These are phyloP conservation scores for Hylaeus volcanicus DNA, from an alignment of 1,140 invertebrate genomes.

Conservation along the genomic window DNA sequence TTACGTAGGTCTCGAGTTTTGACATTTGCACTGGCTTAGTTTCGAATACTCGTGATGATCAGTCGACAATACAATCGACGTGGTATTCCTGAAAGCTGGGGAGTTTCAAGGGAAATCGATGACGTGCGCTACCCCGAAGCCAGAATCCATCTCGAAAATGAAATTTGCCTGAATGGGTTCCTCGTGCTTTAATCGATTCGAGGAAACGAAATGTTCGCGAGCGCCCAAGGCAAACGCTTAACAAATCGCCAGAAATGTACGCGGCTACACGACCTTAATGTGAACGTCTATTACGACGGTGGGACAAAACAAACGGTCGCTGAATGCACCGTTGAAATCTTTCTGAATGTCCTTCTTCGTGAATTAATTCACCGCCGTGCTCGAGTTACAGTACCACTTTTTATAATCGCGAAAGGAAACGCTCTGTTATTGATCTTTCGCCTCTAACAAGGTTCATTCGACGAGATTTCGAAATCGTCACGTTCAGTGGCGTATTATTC, in stretches of 20 bases:
- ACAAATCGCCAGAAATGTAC: neutral
- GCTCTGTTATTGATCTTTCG: neutral
- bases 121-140: neutral
- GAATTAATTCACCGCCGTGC: neutral
- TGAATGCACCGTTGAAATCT: neutral
- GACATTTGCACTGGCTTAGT: neutral
- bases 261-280: conserved; percentile 11
- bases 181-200: conserved; percentile 30
- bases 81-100: neutral
- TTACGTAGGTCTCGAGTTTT: neutral
- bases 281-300: neutral
- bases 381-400: neutral
- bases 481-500: no score
- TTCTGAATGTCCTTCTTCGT: neutral
- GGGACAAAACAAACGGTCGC: neutral
- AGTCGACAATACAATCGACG: neutral
- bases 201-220: conserved; percentile 6
- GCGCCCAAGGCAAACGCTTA: conserved; percentile 13
- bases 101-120: conserved; percentile 11
- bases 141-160: conserved; percentile 40
- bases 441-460: neutral
- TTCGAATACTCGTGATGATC: neutral
- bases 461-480: neutral
- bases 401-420: neutral
- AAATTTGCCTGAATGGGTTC: conserved; percentile 25